Evolutionary conservation across 2,888 invertebrate genomes (phyloP), one percentile per base, ranked within the genome.

Genomic region (Pogonocherus hispidulus): DNA sequence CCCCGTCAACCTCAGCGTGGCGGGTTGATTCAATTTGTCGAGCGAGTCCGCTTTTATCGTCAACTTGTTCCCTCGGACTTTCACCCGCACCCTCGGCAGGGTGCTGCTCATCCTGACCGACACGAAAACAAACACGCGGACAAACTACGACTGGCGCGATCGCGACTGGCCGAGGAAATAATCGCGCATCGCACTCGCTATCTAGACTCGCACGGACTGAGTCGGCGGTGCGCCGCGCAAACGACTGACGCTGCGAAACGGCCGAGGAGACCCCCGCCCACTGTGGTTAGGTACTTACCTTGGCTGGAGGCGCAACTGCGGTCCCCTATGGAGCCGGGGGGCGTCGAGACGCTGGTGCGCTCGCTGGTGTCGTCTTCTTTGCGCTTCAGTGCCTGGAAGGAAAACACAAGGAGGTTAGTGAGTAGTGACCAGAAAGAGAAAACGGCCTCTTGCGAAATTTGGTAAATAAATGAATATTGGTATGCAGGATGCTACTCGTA

Each of bases 361-460:
- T 82, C 83, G 76, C 80, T 82, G n/a, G n/a, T n/a, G 72, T 85
- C 86, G 67, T 85, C 85, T 51, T 87, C 86, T 78, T 86, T 86
- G 75, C 85, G 84, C 77, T 84, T 87, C 72, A 87, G 79, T 51
- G 86, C 87, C 87, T 87, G 81, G 44, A 81, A 78, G 55, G 20
- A 41, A 41, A 41, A 41, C 27, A n/a, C n/a, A n/a, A n/a, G n/a
- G n/a, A n/a, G n/a, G n/a, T n/a, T n/a, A n/a, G n/a, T n/a, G n/a
- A n/a, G n/a, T n/a, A n/a, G n/a, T n/a, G n/a, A n/a, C n/a, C n/a
- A n/a, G n/a, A n/a, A n/a, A n/a, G n/a, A n/a, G n/a, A n/a, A n/a
- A n/a, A n/a, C n/a, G n/a, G n/a, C n/a, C n/a, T n/a, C n/a, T n/a
- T n/a, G n/a, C n/a, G n/a, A n/a, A n/a, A n/a, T n/a, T n/a, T n/a